Conservation (phyloP, 2,888 invertebrate genomes). For the Drosophila gaucha region DNA sequence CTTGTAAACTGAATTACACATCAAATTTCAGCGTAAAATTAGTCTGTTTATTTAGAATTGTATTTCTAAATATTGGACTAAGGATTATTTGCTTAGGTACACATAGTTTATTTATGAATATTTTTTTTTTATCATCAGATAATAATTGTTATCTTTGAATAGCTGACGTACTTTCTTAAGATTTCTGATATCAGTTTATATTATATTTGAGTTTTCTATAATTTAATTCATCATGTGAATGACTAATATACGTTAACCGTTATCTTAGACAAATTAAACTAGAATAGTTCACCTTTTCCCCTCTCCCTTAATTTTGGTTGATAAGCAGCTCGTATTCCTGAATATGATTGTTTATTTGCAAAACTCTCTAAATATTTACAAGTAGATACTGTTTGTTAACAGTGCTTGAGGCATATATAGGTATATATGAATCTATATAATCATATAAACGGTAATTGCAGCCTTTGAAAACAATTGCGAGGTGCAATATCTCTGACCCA, state of each 20-base stretch:
- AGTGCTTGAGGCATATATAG: slow-evolving; percentile 10
- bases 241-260: slow-evolving; percentile 1
- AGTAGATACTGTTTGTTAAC: slow-evolving; percentile 1
- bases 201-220: not conserved
- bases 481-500: slow-evolving; percentile 48
- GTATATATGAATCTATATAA: slow-evolving; percentile 15
- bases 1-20: too few species aligned
- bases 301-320: slow-evolving; percentile 3
- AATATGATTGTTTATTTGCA: slow-evolving; percentile 32
- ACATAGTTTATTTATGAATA: not conserved
- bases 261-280: not conserved
- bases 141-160: not conserved
- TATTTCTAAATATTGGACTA: not conserved
- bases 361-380: slow-evolving; percentile 26
- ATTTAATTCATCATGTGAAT: slow-evolving; percentile 2
- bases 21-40: too few species aligned
- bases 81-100: not conserved
- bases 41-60: not conserved
- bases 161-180: not conserved
- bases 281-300: not conserved
- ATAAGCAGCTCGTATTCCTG: slow-evolving; percentile 5
- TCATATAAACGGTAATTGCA: slow-evolving; percentile 22
- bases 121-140: not conserved
- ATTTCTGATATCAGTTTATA: not conserved
- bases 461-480: slow-evolving; percentile 17